Evolutionary conservation across 53 echinoderm and acorn worm genomes (phyloP).

Genomic region (Mesocentrotus franciscanus): DNA sequence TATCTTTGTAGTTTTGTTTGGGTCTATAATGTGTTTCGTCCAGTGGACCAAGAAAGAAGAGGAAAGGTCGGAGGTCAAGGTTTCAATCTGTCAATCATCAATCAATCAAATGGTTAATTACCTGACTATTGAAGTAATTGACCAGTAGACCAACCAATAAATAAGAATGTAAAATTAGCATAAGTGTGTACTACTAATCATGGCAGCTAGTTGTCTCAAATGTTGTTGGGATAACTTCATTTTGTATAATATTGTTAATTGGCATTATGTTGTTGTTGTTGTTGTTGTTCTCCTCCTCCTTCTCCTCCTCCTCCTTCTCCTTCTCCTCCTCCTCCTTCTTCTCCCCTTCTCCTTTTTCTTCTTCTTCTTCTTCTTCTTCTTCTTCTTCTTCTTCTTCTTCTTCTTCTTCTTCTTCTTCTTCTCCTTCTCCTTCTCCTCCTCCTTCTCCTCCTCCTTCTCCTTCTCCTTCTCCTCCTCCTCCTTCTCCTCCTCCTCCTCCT

Average conservation of each 20-base stretch:
- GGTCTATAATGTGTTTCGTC: too few species aligned
- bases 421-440: background rate
- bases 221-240: too few species aligned
- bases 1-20: too few species aligned
- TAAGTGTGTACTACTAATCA: too few species aligned
- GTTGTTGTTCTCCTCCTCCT: background rate
- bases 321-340: background rate
- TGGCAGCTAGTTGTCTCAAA: too few species aligned
- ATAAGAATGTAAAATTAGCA: too few species aligned
- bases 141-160: background rate
- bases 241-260: background rate
- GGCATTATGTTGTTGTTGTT: background rate
- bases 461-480: background rate
- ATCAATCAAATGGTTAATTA: background rate
- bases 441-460: background rate
- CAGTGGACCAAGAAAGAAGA: too few species aligned
- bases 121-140: background rate
- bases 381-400: background rate
- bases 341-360: background rate
- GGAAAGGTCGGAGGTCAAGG: background rate
- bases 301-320: background rate
- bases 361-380: background rate
- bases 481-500: background rate
- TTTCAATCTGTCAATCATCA: background rate
- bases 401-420: background rate